These are phyloP conservation scores for Turnix velox DNA, from an alignment of 2,113 vertebrate genomes.

Conservation along the genomic window DNA sequence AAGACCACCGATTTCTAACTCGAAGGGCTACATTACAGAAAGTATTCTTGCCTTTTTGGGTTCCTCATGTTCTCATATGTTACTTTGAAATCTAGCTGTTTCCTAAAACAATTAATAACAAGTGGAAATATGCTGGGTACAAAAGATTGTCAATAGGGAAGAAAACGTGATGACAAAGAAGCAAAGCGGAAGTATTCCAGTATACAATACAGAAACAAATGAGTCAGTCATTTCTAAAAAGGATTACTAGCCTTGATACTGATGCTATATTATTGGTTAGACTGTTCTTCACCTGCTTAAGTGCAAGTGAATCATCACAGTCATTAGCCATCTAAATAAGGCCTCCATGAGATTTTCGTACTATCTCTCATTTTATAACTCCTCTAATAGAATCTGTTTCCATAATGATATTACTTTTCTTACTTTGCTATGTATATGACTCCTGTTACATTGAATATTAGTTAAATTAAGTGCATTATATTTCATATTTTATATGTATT, in stretches of 20 bases:
- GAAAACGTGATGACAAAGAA: not conserved
- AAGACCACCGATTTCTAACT: not conserved
- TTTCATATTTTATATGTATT: not conserved
- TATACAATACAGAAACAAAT: not conserved
- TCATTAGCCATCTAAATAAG: not conserved
- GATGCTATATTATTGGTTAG: not conserved
- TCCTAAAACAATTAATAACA: not conserved
- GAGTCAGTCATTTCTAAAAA: not conserved
- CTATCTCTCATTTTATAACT: not conserved
- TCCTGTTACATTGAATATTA: not conserved
- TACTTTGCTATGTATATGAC: not conserved
- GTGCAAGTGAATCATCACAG: not conserved
- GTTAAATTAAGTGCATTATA: constrained; percentile 3
- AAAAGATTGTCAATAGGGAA: not conserved
- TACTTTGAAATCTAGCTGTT: not conserved
- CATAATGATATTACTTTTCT: constrained; percentile 19
- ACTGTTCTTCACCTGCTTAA: constrained; percentile 2
- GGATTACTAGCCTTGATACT: not conserved
- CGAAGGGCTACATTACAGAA: not conserved
- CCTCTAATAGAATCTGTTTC: not conserved
- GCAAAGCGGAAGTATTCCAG: not conserved
- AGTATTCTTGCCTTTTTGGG: not conserved
- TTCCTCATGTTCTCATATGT: not conserved
- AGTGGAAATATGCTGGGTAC: not conserved
- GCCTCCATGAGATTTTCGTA: not conserved